Percentiles rank a stretch among this genome's conserved stretches.
phyloP scores from a whole-genome alignment of 2,113 vertebrate species.

The Trachemys scripta region DNA sequence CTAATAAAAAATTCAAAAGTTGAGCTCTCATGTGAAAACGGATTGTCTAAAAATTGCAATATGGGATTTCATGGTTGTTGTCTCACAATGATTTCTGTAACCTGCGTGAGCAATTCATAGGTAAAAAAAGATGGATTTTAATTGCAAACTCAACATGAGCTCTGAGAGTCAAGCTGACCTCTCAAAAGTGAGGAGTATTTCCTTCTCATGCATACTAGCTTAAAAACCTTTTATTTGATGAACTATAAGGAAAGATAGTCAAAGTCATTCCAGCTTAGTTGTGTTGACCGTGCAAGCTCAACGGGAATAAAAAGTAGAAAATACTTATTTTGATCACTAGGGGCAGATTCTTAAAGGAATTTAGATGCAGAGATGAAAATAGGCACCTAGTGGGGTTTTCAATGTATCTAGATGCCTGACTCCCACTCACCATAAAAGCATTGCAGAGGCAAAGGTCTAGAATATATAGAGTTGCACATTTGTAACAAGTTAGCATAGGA shows the following conservation, averaged over 20 bases:
- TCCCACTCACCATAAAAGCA: not conserved
- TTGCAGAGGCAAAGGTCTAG: not conserved
- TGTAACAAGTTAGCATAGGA: not conserved
- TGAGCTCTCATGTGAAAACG: not conserved
- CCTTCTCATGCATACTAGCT: not conserved
- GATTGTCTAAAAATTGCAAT: not conserved
- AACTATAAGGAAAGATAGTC: not conserved
- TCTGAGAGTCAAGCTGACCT: not conserved
- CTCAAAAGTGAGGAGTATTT: not conserved
- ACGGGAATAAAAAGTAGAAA: not conserved
- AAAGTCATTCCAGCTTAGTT: not conserved
- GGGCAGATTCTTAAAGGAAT: not conserved
- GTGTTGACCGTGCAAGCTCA: not conserved
- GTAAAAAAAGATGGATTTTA: not conserved
- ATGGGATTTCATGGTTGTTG: not conserved
- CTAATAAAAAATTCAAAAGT: not conserved
- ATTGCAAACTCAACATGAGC: not conserved
- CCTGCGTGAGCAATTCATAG: not conserved
- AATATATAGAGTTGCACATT: not conserved
- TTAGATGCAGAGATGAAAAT: not conserved
- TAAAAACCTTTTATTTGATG: not conserved
- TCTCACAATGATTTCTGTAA: not conserved
- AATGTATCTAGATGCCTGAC: not conserved
- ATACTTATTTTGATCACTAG: not conserved
- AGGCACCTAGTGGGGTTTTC: not conserved